These are phyloP conservation scores for Hylia prasina DNA, from an alignment of 2,113 vertebrate genomes.

Conservation along the genomic window DNA sequence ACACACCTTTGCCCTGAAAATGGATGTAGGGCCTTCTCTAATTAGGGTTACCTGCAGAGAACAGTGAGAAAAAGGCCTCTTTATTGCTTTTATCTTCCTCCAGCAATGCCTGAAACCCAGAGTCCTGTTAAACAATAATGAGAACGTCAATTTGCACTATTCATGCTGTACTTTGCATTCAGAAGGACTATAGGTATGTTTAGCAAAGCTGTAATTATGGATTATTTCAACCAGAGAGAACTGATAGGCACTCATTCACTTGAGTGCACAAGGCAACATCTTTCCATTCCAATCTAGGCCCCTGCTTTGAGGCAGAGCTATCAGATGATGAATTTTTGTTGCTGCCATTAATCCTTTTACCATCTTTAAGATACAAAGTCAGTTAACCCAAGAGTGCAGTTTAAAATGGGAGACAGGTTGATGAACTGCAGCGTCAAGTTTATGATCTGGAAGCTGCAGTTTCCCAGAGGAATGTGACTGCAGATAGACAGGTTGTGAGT, in stretches of 20 bases:
- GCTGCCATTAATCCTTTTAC: not conserved
- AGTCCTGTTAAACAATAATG: not conserved
- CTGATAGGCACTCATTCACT: not conserved
- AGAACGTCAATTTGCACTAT: not conserved
- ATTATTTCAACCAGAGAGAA: not conserved
- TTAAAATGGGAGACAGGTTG: slow-evolving; percentile 69
- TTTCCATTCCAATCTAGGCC: not conserved
- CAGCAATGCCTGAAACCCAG: not conserved
- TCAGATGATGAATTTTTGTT: not conserved
- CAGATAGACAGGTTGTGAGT: slow-evolving; percentile 32
- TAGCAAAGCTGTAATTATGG: not conserved
- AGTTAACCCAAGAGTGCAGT: slow-evolving; percentile 67
- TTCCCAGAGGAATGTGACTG: slow-evolving; percentile 9
- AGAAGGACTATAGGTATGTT: not conserved
- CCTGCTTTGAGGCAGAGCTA: not conserved
- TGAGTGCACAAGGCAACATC: not conserved
- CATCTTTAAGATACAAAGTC: slow-evolving; percentile 60
- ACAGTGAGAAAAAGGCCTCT: not conserved
- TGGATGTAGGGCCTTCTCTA: not conserved
- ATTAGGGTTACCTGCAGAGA: not conserved
- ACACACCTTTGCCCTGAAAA: not conserved
- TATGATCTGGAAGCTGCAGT: not conserved
- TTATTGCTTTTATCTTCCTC: not conserved
- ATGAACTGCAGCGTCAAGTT: slow-evolving; percentile 71
- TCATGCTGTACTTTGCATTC: not conserved